A percentile compares a stretch with the other conserved stretches of the same genome.
Conservation (phyloP, 2,888 invertebrate genomes). For the Minunthozetes semirufus region DNA sequence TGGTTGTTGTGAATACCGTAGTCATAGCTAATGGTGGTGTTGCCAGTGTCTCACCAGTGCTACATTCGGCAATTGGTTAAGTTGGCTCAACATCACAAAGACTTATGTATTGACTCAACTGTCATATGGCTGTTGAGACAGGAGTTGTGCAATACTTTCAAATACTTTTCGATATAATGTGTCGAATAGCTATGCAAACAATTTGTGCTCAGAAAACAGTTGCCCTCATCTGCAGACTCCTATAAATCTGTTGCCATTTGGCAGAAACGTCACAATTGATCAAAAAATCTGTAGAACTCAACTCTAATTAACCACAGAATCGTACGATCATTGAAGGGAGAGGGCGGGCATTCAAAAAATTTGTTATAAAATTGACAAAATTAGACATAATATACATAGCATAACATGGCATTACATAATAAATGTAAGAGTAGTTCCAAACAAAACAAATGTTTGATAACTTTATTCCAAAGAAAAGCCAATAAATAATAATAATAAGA, state of each 20-base stretch:
- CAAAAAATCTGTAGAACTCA: too few relatives aligned
- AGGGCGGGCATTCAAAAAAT: too few relatives aligned
- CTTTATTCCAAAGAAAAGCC: conserved; percentile 4
- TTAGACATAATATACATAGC: not conserved
- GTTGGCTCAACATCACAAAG: conserved; percentile 4
- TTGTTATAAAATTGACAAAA: not conserved
- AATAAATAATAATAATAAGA: conserved; percentile 16
- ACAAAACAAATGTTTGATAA: conserved; percentile 13
- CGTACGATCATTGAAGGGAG: too few relatives aligned
- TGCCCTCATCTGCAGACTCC: too few relatives aligned
- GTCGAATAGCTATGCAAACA: not conserved
- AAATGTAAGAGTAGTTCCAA: not conserved
- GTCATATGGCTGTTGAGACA: not conserved
- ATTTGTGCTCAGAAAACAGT: too few relatives aligned
- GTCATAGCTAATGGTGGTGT: conserved; percentile 3
- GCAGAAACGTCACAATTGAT: too few relatives aligned
- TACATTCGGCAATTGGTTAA: not conserved
- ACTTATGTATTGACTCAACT: conserved; percentile 22
- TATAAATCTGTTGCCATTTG: too few relatives aligned
- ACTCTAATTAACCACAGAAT: too few relatives aligned
- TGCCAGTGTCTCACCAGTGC: not conserved
- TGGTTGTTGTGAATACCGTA: conserved; percentile 19
- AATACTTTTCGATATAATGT: not conserved
- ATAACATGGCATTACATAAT: not conserved
- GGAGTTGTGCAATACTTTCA: conserved; percentile 9